phyloP scores from a whole-genome alignment of 2,113 vertebrate genomes.

The Pelecanus crispus region DNA sequence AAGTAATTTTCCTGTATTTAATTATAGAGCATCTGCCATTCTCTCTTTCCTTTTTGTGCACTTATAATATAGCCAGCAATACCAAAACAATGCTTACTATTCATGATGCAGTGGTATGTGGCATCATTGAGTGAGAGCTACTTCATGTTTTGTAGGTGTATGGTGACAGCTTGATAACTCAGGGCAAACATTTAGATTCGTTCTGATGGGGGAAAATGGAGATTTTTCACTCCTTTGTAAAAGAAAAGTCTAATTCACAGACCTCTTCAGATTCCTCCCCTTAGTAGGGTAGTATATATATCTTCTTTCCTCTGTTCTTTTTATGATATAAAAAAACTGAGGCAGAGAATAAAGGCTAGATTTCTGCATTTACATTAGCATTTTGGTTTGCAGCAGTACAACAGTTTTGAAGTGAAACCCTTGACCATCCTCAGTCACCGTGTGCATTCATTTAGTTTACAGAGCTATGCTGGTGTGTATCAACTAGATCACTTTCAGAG shows the following conservation, averaged over 20 bases:
- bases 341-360: background rate
- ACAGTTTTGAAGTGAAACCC: background rate
- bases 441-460: background rate
- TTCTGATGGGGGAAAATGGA: background rate
- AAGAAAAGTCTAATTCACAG: background rate
- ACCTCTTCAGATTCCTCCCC: background rate
- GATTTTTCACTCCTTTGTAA: background rate
- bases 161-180: background rate
- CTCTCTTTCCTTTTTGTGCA: background rate
- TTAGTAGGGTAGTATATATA: background rate
- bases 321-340: background rate
- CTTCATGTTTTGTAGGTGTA: background rate
- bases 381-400: background rate
- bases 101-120: background rate
- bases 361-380: background rate
- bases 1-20: conserved; percentile 12
- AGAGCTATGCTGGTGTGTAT: background rate
- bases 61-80: background rate
- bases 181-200: background rate
- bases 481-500: background rate
- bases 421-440: background rate
- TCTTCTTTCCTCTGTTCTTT: background rate
- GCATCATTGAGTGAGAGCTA: background rate
- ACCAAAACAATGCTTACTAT: conserved; percentile 2
- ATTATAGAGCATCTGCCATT: background rate